Evolutionary conservation across 2,888 invertebrate species (phyloP).

Genomic region (Ganaspis brasiliensis): DNA sequence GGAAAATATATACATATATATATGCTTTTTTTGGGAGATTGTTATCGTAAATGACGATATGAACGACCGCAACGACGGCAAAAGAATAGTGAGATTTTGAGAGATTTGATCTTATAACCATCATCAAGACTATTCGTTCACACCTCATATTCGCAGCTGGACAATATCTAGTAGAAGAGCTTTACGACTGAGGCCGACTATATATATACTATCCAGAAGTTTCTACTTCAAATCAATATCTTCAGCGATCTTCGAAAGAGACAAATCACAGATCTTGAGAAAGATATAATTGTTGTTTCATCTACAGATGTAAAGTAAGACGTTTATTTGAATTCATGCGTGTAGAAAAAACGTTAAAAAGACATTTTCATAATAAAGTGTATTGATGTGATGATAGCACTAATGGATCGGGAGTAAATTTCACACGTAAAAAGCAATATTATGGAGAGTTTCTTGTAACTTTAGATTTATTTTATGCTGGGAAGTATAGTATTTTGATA

Average conservation of each 20-base stretch:
- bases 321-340: not conserved
- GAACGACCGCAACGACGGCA: slow-evolving; percentile 32
- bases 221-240: slow-evolving; percentile 10
- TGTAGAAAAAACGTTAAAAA: no score
- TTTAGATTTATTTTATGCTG: no score
- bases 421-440: no score
- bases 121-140: slow-evolving; percentile 56
- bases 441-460: no score
- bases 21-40: not conserved
- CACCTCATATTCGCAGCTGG: slow-evolving; percentile 63
- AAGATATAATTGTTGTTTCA: slow-evolving; percentile 7
- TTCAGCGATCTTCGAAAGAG: not conserved
- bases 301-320: not conserved
- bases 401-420: no score
- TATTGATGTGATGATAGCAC: no score
- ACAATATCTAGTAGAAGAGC: slow-evolving; percentile 67
- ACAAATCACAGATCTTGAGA: not conserved
- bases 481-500: no score
- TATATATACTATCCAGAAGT: not conserved
- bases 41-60: slow-evolving; percentile 29
- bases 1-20: not conserved
- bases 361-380: no score
- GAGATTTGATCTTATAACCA: slow-evolving; percentile 36
- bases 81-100: slow-evolving; percentile 27
- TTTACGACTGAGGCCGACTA: slow-evolving; percentile 58